Percentiles rank a stretch among this genome's conserved stretches.
Evolutionary conservation across 2,888 invertebrate species (phyloP).

Genomic region (Thymelicus acteon): DNA sequence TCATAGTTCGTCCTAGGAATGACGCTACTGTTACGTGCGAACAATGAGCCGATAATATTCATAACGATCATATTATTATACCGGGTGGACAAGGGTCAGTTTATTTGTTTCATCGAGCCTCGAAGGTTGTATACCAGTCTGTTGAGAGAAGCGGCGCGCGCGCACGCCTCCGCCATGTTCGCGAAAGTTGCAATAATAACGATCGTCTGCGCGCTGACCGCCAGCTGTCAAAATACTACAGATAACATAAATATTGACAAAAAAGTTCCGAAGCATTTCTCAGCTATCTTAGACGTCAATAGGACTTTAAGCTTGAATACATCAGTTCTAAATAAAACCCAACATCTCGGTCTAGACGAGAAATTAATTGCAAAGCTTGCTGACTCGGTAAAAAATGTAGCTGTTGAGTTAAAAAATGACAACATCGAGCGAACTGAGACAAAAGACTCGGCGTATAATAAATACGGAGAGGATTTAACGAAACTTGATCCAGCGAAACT

Average conservation of each 20-base stretch:
- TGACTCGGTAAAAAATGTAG: slow-evolving; percentile 52
- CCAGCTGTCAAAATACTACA: slow-evolving; percentile 49
- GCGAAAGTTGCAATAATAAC: slow-evolving; percentile 57
- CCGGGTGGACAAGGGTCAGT: slow-evolving; percentile 44
- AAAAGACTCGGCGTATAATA: slow-evolving; percentile 49
- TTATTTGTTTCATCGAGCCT: slow-evolving; percentile 46
- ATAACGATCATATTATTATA: slow-evolving; percentile 54
- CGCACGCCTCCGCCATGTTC: slow-evolving; percentile 70
- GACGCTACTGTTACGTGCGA: slow-evolving; percentile 37
- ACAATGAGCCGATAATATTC: slow-evolving; percentile 59
- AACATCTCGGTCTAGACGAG: slow-evolving; percentile 59
- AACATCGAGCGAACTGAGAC: slow-evolving; percentile 25
- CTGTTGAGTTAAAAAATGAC: slow-evolving; percentile 35
- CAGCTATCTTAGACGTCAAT: slow-evolving; percentile 57
- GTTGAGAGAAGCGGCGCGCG: slow-evolving; percentile 63
- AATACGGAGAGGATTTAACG: slow-evolving; percentile 50
- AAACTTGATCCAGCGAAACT: slow-evolving; percentile 54
- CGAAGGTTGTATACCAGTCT: slow-evolving; percentile 58
- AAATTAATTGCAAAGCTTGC: slow-evolving; percentile 62
- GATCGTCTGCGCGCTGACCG: slow-evolving; percentile 63
- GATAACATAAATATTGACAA: slow-evolving; percentile 59
- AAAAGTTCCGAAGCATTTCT: slow-evolving; percentile 56
- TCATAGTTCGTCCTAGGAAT: slow-evolving; percentile 35
- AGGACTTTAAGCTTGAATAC: slow-evolving; percentile 58
- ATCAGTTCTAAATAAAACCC: slow-evolving; percentile 58